Evolutionary conservation across 1,140 invertebrate genomes (phyloP).

Genomic region (Ooceraea biroi): DNA sequence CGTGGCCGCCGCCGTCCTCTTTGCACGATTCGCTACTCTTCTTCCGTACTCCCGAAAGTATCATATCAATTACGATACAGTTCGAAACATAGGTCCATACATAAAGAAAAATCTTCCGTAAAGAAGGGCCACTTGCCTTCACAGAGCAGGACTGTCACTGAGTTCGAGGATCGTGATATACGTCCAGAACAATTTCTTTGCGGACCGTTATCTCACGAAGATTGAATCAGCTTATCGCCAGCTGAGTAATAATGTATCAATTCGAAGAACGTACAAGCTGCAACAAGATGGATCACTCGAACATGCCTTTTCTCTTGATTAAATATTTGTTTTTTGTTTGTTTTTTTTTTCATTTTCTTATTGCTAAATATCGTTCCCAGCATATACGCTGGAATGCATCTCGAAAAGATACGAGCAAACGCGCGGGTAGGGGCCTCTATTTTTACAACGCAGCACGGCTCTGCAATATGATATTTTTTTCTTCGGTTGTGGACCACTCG

Average conservation of each 20-base stretch:
- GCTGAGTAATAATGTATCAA: neutral
- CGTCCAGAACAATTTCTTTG: slow-evolving; percentile 13
- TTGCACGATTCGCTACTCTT: neutral
- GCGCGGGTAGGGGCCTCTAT: neutral
- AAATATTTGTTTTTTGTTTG: neutral
- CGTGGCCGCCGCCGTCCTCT: neutral
- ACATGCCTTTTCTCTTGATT: neutral
- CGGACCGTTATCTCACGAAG: neutral
- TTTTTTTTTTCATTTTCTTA: neutral
- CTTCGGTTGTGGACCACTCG: slow-evolving; percentile 21
- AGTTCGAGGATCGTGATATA: neutral
- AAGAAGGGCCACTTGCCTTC: slow-evolving; percentile 20
- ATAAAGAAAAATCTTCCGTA: neutral
- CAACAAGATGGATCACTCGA: neutral
- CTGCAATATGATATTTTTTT: slow-evolving; percentile 44
- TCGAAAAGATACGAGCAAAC: slow-evolving; percentile 8
- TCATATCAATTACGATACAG: slow-evolving; percentile 8
- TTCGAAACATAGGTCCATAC: neutral
- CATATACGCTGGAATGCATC: neutral
- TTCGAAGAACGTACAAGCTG: neutral
- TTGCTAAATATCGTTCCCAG: neutral
- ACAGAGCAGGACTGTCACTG: slow-evolving; percentile 11
- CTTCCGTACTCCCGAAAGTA: neutral
- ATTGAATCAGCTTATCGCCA: neutral
- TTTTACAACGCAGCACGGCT: slow-evolving; percentile 27